These are phyloP conservation scores for Urocolius indicus DNA, from an alignment of 2,113 vertebrate species.

Conservation along the genomic window DNA sequence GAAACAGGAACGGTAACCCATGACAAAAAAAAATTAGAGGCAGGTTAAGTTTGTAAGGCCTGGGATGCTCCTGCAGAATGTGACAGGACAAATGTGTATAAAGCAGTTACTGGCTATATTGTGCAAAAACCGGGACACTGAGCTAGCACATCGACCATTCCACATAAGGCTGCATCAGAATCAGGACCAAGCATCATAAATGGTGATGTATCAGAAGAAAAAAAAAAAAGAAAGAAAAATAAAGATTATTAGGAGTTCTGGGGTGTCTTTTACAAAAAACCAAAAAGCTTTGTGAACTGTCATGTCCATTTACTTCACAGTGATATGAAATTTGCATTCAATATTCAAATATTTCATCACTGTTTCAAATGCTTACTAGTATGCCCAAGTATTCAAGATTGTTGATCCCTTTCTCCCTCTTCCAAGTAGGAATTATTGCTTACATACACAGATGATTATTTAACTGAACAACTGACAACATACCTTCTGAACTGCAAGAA, in stretches of 20 bases:
- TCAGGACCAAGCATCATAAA: background rate
- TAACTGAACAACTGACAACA: background rate
- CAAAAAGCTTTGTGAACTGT: background rate
- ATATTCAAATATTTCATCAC: background rate
- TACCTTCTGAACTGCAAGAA: background rate
- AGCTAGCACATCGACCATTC: background rate
- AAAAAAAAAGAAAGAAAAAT: accelerated
- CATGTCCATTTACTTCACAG: background rate
- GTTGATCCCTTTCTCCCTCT: background rate
- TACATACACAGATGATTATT: background rate
- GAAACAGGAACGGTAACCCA: background rate
- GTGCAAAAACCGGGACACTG: background rate
- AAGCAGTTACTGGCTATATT: background rate
- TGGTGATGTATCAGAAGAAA: background rate
- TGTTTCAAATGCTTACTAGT: background rate
- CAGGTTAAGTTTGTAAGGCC: background rate
- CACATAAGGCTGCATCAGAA: background rate
- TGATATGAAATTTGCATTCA: background rate
- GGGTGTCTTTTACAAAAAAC: background rate
- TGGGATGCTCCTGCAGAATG: background rate
- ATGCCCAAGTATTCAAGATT: background rate
- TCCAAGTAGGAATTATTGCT: background rate
- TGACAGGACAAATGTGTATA: background rate
- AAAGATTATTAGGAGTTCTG: background rate
- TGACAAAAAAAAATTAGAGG: background rate